Evolutionary conservation across 2,888 invertebrate species (phyloP), one percentile per base, ranked within the genome.

Genomic region (Acrobasis suavella): DNA sequence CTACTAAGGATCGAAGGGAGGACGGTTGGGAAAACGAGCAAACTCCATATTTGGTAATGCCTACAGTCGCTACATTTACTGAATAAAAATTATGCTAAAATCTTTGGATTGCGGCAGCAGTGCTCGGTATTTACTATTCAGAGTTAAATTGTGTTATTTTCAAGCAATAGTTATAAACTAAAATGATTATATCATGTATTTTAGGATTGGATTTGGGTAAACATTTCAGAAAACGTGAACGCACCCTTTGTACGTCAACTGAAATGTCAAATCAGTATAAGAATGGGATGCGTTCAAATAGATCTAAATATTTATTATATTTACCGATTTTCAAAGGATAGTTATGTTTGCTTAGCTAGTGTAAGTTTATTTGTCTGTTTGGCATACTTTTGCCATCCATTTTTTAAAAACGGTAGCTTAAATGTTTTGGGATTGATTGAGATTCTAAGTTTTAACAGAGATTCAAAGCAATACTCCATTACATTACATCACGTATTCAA

Each of bases 1-100:
- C 90, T 86, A 86, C 89, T 90, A 89, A 84, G 90, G 89, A 91
- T 85, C 86, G 91, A 91, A 92, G 91, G 91, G 91, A 91, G 91
- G 90, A 89, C 91, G 91, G 91, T 91, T 90, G 91, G 92, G 92
- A 93, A 93, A 93, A 93, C 93, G 93, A 93, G 92, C 93, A 91
- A 94, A 93, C 93, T 93, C 94, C 94, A 94, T 94, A 94, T 94
- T 94, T 94, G 94, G 94, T 93, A 93, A 94, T 94, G 94, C 92
- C 89, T 92, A 87, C 86, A 87, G 90, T 82, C 81, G 83, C 88
- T 83, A 82, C 83, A 83, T 83, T 81, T 79, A 82, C 79, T 81
- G 78, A 81, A 75, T 80, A 75, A 78, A 81, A 83, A 81, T 77
- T 78, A 69, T 65, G 70, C 76, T 73, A 67, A 62, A 68, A 71